phyloP scores from a whole-genome alignment of 2,113 vertebrate genomes.

The Thamnaconus septentrionalis region DNA sequence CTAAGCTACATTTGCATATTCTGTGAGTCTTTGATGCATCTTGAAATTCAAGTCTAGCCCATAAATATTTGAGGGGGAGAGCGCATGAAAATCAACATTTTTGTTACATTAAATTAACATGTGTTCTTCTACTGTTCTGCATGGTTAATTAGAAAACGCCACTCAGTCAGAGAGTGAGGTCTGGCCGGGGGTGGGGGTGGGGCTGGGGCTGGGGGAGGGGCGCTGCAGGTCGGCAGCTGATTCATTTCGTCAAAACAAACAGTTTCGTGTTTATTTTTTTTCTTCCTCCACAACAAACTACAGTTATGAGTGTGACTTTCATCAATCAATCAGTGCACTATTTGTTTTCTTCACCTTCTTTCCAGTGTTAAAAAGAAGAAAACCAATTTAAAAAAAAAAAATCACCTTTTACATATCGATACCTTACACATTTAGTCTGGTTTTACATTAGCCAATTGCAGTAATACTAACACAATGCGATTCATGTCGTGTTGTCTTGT shows the following conservation, averaged over 20 bases:
- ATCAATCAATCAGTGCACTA: no score
- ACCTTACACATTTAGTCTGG: no score
- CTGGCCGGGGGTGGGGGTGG: constrained; percentile 7
- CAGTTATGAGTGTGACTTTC: no score
- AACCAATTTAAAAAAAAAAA: no score
- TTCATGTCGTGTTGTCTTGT: no score
- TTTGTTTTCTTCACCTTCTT: no score
- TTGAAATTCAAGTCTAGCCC: constrained; percentile 77
- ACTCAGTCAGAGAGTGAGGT: constrained; percentile 67
- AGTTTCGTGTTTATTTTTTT: background rate
- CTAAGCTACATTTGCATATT: constrained; percentile 71
- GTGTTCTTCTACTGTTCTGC: constrained; percentile 81
- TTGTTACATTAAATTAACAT: constrained; percentile 87
- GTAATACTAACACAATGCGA: no score
- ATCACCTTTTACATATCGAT: no score
- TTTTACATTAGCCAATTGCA: no score
- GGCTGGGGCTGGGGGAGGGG: background rate
- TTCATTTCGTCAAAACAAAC: constrained; percentile 34
- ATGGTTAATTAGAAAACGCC: constrained; percentile 75
- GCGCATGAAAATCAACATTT: constrained; percentile 84
- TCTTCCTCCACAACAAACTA: no score
- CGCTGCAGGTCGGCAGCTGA: constrained; percentile 49
- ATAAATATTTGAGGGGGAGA: constrained; percentile 83
- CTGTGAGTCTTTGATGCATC: constrained; percentile 80
- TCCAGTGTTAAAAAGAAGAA: no score